phyloP scores from a whole-genome alignment of 2,888 invertebrate genomes.

The Caenorhabditis sp. region DNA sequence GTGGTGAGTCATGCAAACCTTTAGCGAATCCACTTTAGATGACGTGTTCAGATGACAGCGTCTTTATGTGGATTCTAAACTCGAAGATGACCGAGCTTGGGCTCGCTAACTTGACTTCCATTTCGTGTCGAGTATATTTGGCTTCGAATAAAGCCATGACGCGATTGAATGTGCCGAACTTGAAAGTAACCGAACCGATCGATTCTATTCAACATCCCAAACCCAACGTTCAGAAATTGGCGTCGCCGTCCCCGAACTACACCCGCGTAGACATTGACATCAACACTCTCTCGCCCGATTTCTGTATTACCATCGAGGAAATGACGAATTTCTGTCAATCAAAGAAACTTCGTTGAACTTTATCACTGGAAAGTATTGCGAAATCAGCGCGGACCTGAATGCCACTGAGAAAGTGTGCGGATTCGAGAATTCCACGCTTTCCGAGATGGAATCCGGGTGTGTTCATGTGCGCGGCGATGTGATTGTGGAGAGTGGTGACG shows the following conservation, averaged over 20 bases:
- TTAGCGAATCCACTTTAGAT: not conserved
- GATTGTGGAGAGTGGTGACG: not conserved
- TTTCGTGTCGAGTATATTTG: not conserved
- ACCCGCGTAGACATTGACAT: not conserved
- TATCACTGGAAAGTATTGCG: not conserved
- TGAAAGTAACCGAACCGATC: not conserved
- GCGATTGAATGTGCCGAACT: conserved; percentile 10
- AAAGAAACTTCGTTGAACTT: no score
- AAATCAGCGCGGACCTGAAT: not conserved
- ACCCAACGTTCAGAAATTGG: not conserved
- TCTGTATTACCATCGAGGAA: conserved; percentile 13
- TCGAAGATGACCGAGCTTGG: conserved; percentile 14
- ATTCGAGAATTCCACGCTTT: not conserved
- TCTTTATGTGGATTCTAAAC: not conserved
- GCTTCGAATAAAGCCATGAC: conserved; percentile 2
- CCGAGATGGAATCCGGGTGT: conserved; percentile 5
- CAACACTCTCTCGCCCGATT: not conserved
- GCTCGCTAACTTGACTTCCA: not conserved
- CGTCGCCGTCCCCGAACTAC: not conserved
- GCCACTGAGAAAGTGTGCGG: conserved; percentile 1
- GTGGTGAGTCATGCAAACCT: not conserved
- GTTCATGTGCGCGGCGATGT: conserved; percentile 13
- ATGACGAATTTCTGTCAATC: conserved; percentile 4
- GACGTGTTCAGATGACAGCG: not conserved
- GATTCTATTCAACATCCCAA: not conserved